Base-by-base conservation (phyloP, 1,140 invertebrate genomes). In the Caenorhabditis inopinata region DNA sequence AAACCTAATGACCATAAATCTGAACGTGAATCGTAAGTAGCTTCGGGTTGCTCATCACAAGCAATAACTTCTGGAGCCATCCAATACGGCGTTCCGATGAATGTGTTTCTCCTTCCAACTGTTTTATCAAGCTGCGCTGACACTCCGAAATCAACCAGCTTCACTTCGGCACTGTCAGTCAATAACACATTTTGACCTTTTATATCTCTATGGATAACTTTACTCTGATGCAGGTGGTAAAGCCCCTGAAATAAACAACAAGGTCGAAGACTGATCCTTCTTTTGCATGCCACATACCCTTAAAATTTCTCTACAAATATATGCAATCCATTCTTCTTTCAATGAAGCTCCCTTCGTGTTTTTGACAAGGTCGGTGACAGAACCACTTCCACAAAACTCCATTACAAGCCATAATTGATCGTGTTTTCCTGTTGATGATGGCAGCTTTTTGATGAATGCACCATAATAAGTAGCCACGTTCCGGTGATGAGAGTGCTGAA, bases 401-500 rank as follows among this genome's bases (percentile, higher is more conserved):
- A 99, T 99, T 35, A 99, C 97, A 23, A 98, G 91, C 92, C 92
- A 87, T 78, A 99, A 91, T 89, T 99, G 97, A 90, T 99, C 97
- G 91, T 99, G 96, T 91, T 98, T 98, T 1, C 96, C 97, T 2
- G 96, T 94, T 53, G 95, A 86, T 4, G 87, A 89, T 7, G 89
- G 96, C 86, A 94, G 95, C 90, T 99, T 99, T 90, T 98, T 98
- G 75, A 99, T 98, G 90, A 99, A 99, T 85, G 97, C 97, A 84
- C 97, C 97, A 92, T 99, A 99, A 90, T 99, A 99, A 75, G 97
- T 99, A 79, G 97, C 97, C 89, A 99, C 99, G 90, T 99, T 99
- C 87, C 96, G 93, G 91, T 99, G 96, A 91, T 98, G 96, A 47
- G 96, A 98, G 91, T 96, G 98, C 92, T 96, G 89, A 29, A 91